Evolutionary conservation across 2,888 invertebrate genomes (phyloP).

Genomic region (Bedellia somnulentella): DNA sequence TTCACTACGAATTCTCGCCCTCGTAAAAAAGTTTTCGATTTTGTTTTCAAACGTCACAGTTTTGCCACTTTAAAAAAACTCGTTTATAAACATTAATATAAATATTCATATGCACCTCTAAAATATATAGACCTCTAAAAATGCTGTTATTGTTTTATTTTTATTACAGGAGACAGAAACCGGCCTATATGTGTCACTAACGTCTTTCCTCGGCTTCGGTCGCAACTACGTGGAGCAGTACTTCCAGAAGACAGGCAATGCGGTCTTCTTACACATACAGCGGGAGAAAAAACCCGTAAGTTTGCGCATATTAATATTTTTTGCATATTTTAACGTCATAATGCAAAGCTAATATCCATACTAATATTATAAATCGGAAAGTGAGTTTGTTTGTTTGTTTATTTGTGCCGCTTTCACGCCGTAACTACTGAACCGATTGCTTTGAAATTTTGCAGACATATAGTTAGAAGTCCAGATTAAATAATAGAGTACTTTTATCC

Average conservation of each 20-base stretch:
- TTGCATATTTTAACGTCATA: neutral
- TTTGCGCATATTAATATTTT: conserved; percentile 7
- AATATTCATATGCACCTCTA: too few species aligned
- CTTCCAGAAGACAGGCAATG: conserved; percentile 75
- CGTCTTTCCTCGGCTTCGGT: conserved; percentile 84
- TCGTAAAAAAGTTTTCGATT: too few species aligned
- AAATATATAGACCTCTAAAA: neutral
- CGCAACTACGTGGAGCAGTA: conserved; percentile 79
- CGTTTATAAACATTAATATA: too few species aligned
- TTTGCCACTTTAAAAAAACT: neutral
- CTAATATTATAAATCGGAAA: too few species aligned
- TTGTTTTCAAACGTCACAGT: neutral
- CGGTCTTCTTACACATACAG: conserved; percentile 81
- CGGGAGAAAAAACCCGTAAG: conserved; percentile 75
- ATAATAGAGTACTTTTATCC: too few species aligned
- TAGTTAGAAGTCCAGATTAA: too few species aligned
- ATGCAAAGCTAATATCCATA: neutral
- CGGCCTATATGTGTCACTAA: conserved; percentile 86
- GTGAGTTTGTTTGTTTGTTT: too few species aligned
- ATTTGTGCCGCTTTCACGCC: too few species aligned
- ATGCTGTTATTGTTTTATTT: too few species aligned
- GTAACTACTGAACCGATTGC: too few species aligned
- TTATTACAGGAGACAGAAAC: conserved; percentile 77
- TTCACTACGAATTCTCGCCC: too few species aligned
- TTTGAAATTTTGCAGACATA: too few species aligned